Base-by-base conservation (phyloP, 64 coral and sea anemone species). In the Hydrozoanthus tunicans region DNA sequence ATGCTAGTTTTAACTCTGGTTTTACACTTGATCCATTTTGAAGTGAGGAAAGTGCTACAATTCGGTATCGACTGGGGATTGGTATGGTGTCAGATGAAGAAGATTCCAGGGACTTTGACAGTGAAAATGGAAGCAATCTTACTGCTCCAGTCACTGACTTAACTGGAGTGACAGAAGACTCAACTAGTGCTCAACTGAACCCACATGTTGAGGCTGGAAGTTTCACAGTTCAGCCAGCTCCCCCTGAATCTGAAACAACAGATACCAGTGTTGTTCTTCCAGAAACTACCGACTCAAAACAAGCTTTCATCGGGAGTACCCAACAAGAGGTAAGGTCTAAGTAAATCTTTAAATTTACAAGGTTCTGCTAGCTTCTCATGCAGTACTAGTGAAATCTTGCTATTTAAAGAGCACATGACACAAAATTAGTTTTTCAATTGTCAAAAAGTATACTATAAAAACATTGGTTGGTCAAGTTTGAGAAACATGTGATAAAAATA, bases 31-130 rank as follows among this genome's bases (percentile, higher is more conserved):
- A 17, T 89, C 71, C 1, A 72, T 67, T 9, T 85, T 89, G 23
- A 59, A 96, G 95, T 89, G 95, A 96, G 7, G 95, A 96, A 70
- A 96, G 95, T 92, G 92, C 95, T 60, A 92, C 95, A 54, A 94
- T 96, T 63, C 95, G 67, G 57, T 94, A 96, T 69, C 75, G 95
- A 20, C 92, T 96, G 69, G 95, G 95, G 6, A 91, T 96, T 63
- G 92, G 92, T 51, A 96, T 96, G 92, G 85, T 96, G 56, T 89
- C 84, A 64, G 89, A 96, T 92, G 92, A 96, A 73, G 95, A 94
- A 71, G 92, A 91, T 86, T 94, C 95, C 0, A 83, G 83, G 77
- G 92, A 89, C 72, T 91, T 86, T 94, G 94, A 93, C 70, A 79
- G 76, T 76, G 77, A 89, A 51, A 93, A 79, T 91, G 91, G 90